Conservation (phyloP, 2,888 invertebrate genomes). For the Punctoribates punctum region DNA sequence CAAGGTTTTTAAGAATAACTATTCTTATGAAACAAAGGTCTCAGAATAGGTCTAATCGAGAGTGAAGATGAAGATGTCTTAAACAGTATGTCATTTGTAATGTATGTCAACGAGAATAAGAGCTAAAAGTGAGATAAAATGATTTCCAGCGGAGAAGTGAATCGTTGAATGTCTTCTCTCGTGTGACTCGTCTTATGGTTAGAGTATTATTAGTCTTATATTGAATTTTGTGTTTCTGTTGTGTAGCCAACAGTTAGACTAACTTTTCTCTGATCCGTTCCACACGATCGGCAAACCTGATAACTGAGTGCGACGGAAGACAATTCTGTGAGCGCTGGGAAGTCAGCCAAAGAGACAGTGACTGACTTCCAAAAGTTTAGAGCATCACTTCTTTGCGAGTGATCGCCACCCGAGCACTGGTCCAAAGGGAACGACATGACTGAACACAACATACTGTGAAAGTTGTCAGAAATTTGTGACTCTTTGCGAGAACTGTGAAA, state of each 20-base stretch:
- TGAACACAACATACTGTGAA: background rate
- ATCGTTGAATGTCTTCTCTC: no score
- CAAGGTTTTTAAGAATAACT: no score
- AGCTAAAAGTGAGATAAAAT: no score
- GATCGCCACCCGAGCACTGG: no score
- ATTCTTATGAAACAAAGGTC: no score
- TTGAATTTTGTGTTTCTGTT: background rate
- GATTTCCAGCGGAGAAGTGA: no score
- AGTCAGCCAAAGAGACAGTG: background rate
- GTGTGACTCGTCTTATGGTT: background rate
- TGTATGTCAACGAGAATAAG: no score
- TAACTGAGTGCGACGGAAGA: slow-evolving; percentile 7
- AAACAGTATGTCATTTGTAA: no score
- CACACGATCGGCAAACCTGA: background rate
- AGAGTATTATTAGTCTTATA: background rate
- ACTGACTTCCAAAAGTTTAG: background rate
- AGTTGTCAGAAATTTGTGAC: slow-evolving; percentile 8
- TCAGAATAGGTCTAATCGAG: no score
- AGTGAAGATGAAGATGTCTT: no score
- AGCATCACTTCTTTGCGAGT: background rate
- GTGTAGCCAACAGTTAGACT: background rate
- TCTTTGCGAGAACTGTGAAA: background rate
- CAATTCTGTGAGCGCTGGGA: background rate
- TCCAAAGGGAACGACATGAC: slow-evolving; percentile 8
- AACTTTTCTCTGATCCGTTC: background rate